Evolutionary conservation across 2,888 invertebrate genomes (phyloP).

Genomic region (Zeuzera pyrina): DNA sequence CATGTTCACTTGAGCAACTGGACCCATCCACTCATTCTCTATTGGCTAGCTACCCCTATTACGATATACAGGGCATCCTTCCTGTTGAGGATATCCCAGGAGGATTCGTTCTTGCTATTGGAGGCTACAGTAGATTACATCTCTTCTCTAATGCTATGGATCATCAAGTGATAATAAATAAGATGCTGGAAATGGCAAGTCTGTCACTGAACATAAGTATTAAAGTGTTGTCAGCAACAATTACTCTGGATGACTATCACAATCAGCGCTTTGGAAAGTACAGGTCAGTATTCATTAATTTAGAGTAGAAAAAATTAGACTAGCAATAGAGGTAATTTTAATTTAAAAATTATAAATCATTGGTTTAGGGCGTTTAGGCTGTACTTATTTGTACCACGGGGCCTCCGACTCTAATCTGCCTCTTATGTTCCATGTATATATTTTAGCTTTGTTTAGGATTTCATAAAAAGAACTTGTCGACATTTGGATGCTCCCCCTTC

Average conservation of each 20-base stretch:
- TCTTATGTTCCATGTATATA: no score
- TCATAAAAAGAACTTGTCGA: no score
- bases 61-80: conserved; percentile 59
- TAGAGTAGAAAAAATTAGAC: no score
- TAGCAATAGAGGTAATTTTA: no score
- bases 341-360: no score
- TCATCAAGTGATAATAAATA: conserved; percentile 89
- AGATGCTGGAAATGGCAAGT: conserved; percentile 87
- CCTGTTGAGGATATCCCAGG: conserved; percentile 92
- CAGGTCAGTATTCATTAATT: conserved; percentile 74
- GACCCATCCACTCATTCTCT: conserved; percentile 89
- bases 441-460: no score
- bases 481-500: no score
- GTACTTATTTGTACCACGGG: no score
- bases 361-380: no score
- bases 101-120: conserved; percentile 92
- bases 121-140: conserved; percentile 93
- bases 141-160: conserved; percentile 87
- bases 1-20: conserved; percentile 91
- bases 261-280: conserved; percentile 93
- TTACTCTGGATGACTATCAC: conserved; percentile 89
- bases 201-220: conserved; percentile 87
- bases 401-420: no score
- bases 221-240: conserved; percentile 86
- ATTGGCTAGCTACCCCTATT: conserved; percentile 75